Conservation (phyloP, 2,113 vertebrate species). For the Gallinago media region DNA sequence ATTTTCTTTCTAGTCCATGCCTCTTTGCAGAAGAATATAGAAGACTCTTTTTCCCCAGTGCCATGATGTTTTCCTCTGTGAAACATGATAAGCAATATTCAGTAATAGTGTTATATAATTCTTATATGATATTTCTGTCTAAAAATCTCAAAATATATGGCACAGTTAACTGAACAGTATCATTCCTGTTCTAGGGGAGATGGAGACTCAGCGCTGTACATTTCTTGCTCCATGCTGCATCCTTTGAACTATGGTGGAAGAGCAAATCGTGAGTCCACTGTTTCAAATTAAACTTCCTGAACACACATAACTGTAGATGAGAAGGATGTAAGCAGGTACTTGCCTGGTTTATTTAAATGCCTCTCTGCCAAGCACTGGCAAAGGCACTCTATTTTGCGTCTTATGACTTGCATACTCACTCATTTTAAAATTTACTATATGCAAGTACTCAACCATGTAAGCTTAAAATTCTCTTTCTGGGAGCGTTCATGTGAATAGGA, state of each 20-base stretch:
- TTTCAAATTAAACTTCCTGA: conserved; percentile 6
- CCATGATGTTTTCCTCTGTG: not conserved
- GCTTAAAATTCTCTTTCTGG: conserved; percentile 47
- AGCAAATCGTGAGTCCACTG: not conserved
- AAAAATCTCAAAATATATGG: not conserved
- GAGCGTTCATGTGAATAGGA: conserved; percentile 22
- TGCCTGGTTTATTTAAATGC: conserved; percentile 18
- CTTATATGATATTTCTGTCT: not conserved
- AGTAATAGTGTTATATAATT: not conserved
- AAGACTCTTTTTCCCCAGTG: not conserved
- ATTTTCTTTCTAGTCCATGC: not conserved
- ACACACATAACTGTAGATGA: not conserved
- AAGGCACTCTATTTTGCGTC: not conserved
- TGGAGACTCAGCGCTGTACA: fast-evolving
- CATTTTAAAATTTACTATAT: conserved; percentile 50
- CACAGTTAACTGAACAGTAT: not conserved
- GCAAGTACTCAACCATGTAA: conserved; percentile 55
- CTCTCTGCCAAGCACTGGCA: not conserved
- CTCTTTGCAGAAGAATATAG: not conserved
- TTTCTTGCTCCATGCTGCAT: not conserved
- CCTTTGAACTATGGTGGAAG: not conserved
- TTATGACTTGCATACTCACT: conserved; percentile 1
- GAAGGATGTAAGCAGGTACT: conserved; percentile 4
- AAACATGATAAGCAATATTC: not conserved
- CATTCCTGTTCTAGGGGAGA: not conserved